These are phyloP conservation scores for Salvelinus namaycush DNA, from an alignment of 2,113 vertebrate species.

Conservation along the genomic window DNA sequence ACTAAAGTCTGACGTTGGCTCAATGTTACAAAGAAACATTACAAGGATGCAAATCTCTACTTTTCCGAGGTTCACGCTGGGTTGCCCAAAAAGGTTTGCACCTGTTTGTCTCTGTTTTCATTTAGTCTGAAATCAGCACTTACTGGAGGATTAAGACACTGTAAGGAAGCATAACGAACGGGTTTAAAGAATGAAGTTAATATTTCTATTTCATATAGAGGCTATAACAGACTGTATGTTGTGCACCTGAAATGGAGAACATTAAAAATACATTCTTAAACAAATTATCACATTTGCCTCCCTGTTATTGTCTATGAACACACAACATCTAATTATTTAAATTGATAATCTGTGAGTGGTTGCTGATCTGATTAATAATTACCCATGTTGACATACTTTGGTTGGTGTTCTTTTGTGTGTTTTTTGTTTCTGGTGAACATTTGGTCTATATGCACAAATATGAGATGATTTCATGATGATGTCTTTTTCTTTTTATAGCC, in stretches of 20 bases:
- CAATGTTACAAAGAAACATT: slow-evolving; percentile 37
- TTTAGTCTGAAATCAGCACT: slow-evolving; percentile 72
- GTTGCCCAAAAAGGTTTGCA: slow-evolving; percentile 71
- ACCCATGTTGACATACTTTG: not conserved
- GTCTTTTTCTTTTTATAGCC: not conserved
- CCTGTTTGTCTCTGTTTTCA: slow-evolving; percentile 75
- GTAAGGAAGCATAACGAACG: slow-evolving; percentile 63
- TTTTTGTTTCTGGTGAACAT: not conserved
- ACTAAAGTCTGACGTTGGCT: slow-evolving; percentile 68
- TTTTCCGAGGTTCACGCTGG: slow-evolving; percentile 58
- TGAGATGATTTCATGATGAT: not conserved
- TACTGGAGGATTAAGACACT: slow-evolving; percentile 69
- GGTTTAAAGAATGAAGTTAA: slow-evolving; percentile 69
- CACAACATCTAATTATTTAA: slow-evolving; percentile 7
- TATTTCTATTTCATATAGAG: slow-evolving; percentile 77
- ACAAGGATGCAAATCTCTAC: slow-evolving; percentile 49
- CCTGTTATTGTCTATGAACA: slow-evolving; percentile 19
- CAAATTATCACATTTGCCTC: slow-evolving; percentile 31
- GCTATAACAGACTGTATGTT: slow-evolving; percentile 84
- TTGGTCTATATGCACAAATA: not conserved
- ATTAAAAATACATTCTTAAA: slow-evolving; percentile 79
- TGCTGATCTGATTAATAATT: not conserved
- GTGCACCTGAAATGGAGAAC: slow-evolving; percentile 81
- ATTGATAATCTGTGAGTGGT: not conserved
- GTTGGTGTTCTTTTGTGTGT: not conserved